Evolutionary conservation across 2,888 invertebrate species (phyloP).

Genomic region (Eupithecia subfuscata): DNA sequence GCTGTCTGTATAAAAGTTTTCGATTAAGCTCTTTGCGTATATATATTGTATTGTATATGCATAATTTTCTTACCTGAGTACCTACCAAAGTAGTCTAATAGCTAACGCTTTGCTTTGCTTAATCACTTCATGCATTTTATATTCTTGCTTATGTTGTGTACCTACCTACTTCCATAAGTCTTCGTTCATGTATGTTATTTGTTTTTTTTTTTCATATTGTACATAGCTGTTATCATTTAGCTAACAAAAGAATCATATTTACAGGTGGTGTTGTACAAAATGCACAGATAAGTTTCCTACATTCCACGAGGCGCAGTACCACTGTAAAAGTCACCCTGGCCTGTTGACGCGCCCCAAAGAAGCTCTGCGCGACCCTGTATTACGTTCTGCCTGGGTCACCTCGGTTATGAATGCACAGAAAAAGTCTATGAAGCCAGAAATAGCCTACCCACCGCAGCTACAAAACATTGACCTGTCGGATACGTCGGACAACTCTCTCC

Average conservation of each 20-base stretch:
- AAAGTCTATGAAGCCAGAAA: conserved; percentile 48
- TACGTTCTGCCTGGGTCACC: conserved; percentile 64
- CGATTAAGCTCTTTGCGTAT: neutral
- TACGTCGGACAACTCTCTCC: conserved; percentile 58
- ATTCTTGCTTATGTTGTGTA: neutral
- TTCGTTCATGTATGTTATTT: neutral
- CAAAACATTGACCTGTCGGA: conserved; percentile 27
- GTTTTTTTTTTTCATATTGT: neutral
- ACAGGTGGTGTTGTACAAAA: conserved; percentile 73
- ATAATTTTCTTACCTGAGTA: neutral
- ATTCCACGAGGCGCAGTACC: conserved; percentile 75
- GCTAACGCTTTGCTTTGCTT: conserved; percentile 27
- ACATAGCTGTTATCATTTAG: conserved; percentile 11
- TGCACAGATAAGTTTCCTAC: conserved; percentile 64
- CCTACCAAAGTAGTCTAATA: neutral
- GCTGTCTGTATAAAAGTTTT: neutral
- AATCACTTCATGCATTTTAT: neutral
- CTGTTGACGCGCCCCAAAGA: conserved; percentile 58
- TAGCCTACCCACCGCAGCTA: conserved; percentile 5
- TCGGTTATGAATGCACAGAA: conserved; percentile 60
- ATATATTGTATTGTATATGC: neutral
- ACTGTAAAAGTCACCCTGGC: conserved; percentile 64
- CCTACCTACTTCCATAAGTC: neutral
- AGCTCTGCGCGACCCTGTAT: conserved; percentile 57
- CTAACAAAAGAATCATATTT: conserved; percentile 39